Conservation (phyloP, 2,888 invertebrate species). For the Zootermopsis nevadensis region DNA sequence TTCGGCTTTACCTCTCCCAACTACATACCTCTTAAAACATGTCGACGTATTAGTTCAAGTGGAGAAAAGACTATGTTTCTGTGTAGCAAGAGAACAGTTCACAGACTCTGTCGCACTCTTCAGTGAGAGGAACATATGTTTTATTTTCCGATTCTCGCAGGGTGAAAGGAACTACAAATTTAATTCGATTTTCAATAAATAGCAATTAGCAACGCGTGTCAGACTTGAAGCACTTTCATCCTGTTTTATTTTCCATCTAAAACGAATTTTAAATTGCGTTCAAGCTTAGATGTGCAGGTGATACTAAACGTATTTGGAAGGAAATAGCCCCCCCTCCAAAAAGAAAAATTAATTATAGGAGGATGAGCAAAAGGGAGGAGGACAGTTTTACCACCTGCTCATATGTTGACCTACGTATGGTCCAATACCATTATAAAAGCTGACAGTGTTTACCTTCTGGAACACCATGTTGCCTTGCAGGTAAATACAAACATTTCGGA, state of each 20-base stretch:
- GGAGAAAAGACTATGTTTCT: too few relatives aligned
- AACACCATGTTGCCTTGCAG: too few relatives aligned
- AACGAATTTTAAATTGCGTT: constrained; percentile 18
- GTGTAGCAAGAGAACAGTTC: too few relatives aligned
- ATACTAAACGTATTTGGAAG: neutral
- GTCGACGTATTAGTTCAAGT: too few relatives aligned
- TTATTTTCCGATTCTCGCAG: neutral
- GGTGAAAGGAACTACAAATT: neutral
- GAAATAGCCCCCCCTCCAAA: neutral
- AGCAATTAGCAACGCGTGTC: constrained; percentile 35
- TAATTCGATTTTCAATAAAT: constrained; percentile 21
- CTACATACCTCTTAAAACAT: too few relatives aligned
- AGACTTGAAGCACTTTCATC: neutral
- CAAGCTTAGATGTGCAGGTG: constrained; percentile 4
- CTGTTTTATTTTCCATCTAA: neutral
- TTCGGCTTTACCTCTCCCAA: too few relatives aligned
- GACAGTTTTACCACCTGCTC: neutral
- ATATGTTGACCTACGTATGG: too few relatives aligned
- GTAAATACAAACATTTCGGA: too few relatives aligned
- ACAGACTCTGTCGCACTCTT: too few relatives aligned
- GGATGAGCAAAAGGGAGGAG: neutral
- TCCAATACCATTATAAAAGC: too few relatives aligned
- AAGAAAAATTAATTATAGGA: neutral
- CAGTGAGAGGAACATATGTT: constrained; percentile 2
- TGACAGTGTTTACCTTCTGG: too few relatives aligned